These are phyloP conservation scores for Phoebastria nigripes DNA, from an alignment of 2,797 vertebrate genomes.

Conservation along the genomic window DNA sequence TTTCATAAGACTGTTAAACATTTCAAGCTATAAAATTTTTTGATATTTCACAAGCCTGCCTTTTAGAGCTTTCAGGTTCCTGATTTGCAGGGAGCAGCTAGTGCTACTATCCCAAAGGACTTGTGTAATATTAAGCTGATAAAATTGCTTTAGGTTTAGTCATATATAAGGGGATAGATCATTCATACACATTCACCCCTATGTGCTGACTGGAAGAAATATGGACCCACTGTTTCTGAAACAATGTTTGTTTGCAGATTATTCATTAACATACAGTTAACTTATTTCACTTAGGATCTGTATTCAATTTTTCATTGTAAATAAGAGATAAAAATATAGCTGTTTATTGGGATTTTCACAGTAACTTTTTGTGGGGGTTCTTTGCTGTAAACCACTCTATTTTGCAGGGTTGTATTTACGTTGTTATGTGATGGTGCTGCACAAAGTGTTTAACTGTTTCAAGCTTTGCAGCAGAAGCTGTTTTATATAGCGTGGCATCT, in stretches of 20 bases:
- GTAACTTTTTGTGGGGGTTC: background rate
- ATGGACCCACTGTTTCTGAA: background rate
- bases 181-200: conserved; percentile 15
- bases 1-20: conserved; percentile 56
- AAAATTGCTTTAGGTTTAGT: conserved; percentile 61
- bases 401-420: background rate
- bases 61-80: conserved; percentile 59
- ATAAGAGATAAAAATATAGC: background rate
- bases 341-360: background rate
- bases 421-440: background rate
- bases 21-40: conserved; percentile 27
- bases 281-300: background rate
- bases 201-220: conserved; percentile 12
- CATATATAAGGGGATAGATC: conserved; percentile 22
- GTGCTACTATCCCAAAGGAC: conserved; percentile 37
- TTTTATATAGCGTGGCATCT: background rate
- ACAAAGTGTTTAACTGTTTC: background rate
- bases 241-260: background rate
- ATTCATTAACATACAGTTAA: background rate
- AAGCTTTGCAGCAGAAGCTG: background rate
- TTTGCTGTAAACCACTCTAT: background rate
- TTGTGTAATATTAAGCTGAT: conserved; percentile 36
- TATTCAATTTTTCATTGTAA: background rate
- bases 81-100: conserved; percentile 58
- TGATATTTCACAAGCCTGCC: conserved; percentile 47